Percentiles rank a stretch among this genome's conserved stretches.
These are phyloP conservation scores for Drosophila parvula DNA, from an alignment of 1,140 invertebrate genomes.

Conservation along the genomic window DNA sequence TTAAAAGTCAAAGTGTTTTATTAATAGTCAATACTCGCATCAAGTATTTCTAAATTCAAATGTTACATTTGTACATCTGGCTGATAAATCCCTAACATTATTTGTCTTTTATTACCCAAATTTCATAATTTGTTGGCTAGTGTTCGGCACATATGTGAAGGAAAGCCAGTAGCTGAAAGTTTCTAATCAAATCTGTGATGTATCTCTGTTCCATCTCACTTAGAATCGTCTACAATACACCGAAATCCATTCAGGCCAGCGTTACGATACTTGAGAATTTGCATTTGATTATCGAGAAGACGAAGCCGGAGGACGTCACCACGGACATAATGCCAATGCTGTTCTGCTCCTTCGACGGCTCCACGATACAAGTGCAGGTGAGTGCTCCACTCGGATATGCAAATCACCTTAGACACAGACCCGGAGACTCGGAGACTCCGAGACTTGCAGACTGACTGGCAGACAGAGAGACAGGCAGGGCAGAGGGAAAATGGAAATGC, in stretches of 20 bases:
- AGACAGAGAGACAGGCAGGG: slow-evolving; percentile 6
- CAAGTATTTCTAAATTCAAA: background rate
- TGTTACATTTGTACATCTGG: background rate
- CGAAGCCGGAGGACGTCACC: slow-evolving; percentile 91
- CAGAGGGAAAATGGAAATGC: slow-evolving; percentile 6
- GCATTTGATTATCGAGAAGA: slow-evolving; percentile 95
- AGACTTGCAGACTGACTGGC: slow-evolving; percentile 5
- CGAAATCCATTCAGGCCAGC: slow-evolving; percentile 95
- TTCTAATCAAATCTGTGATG: slow-evolving; percentile 44
- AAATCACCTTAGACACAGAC: slow-evolving; percentile 28
- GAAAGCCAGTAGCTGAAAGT: slow-evolving; percentile 9
- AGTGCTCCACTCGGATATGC: slow-evolving; percentile 56
- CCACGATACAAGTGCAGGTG: slow-evolving; percentile 97
- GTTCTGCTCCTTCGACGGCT: slow-evolving; percentile 94
- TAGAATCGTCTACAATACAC: slow-evolving; percentile 90
- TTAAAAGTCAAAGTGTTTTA: no score
- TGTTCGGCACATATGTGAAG: background rate
- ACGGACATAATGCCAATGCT: slow-evolving; percentile 94
- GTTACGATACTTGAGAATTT: slow-evolving; percentile 96
- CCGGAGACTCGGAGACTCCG: background rate
- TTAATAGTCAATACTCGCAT: no score
- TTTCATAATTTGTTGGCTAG: background rate
- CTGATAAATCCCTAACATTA: background rate
- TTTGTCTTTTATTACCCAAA: background rate
- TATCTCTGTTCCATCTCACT: slow-evolving; percentile 12